Evolutionary conservation across 2,888 invertebrate genomes (phyloP), one percentile per base, ranked within the genome.

Genomic region (Pterostichus niger): DNA sequence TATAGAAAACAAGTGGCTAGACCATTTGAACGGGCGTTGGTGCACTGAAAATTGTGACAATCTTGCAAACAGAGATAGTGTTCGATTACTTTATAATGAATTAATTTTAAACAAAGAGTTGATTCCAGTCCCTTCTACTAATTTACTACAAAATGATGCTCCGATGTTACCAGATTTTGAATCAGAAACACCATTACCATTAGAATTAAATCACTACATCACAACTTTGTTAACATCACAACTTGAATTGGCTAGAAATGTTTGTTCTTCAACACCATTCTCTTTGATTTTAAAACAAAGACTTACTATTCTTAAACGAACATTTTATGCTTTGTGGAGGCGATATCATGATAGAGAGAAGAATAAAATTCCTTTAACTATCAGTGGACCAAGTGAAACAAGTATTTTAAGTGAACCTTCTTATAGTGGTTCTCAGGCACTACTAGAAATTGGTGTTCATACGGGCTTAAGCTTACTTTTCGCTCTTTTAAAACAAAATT

Each of bases 361-460:
- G 85, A 86, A 88, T 68, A 85, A 85, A 61, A 71, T 81, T 24
- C 54, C 64, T 40, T 76, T 64, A n/a, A 75, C 31, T 24, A 81
- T 76, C 64, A 46, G 54, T 75, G 49, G 86, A 86, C 82, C 81
- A 52, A 84, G 64, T 59, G 78, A 83, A 33, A 64, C 68, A 17
- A 59, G 83, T 64, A 75, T 84, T 83, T 77, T 68, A 79, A 84
- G 61, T 59, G 85, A 84, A 73, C 68, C 84, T 6, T 84, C 84
- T 61, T 84, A 87, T 46, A 87, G 88, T 56, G 91, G 91, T 46
- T 91, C 91, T 49, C 91, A 92, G 86, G 93, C 92, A 1, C 88
- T 94, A 79, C 88, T 93, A 61, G 93, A 93, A 89, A 90, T 94
- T 85, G 93, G 93, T 6, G 92, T 93, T 0, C 92, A 92, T 87